Evolutionary conservation across 2,888 invertebrate genomes (phyloP).

Genomic region (Lamellibrachia columna): DNA sequence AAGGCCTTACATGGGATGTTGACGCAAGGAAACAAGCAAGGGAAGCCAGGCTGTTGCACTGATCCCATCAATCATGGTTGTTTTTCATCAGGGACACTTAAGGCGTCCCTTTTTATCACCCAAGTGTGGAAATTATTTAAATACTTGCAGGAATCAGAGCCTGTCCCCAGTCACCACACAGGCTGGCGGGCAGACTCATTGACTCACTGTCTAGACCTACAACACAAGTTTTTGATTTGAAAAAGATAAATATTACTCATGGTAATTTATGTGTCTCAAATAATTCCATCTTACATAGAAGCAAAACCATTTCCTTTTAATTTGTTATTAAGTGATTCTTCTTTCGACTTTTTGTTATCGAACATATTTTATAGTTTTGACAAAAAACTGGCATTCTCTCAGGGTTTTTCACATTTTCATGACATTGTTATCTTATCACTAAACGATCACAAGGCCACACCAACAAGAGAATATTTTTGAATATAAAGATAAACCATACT

Average conservation of each 20-base stretch:
- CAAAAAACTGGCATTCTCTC: neutral
- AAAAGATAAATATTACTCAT: neutral
- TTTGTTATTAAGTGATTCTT: neutral
- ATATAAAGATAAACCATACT: too few species aligned
- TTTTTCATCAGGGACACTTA: neutral
- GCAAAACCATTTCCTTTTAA: neutral
- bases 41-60: neutral
- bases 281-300: neutral
- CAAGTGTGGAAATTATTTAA: neutral
- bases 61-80: neutral
- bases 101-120: neutral
- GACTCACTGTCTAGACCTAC: neutral
- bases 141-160: constrained; percentile 6
- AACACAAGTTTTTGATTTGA: neutral
- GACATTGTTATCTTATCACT: neutral
- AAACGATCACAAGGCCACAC: too few species aligned
- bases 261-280: neutral
- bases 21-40: neutral
- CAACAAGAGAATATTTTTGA: too few species aligned
- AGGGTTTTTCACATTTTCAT: neutral
- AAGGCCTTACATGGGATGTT: neutral
- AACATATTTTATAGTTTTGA: neutral
- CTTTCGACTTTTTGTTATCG: neutral
- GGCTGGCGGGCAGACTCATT: neutral
- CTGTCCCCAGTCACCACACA: neutral